Conservation (phyloP, 1,140 invertebrate genomes). For the Leptinotarsa undecemlineata region DNA sequence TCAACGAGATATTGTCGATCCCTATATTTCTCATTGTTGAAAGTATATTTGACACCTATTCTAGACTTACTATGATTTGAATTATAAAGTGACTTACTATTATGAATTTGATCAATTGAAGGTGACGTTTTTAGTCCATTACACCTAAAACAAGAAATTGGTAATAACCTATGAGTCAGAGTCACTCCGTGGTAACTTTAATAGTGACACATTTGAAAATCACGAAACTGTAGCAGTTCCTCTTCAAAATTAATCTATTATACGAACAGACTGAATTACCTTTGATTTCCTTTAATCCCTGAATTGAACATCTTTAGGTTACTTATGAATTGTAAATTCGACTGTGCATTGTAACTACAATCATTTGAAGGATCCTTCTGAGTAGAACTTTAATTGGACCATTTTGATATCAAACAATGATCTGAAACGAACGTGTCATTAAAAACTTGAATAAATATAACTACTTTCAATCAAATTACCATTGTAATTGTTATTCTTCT, state of each 20-base stretch:
- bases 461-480: conserved; percentile 42
- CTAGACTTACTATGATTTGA: conserved; percentile 33
- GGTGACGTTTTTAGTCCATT: conserved; percentile 42
- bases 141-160: conserved; percentile 36
- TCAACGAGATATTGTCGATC: conserved; percentile 30
- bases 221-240: neutral
- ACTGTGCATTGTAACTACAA: conserved; percentile 29
- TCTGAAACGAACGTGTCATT: conserved; percentile 22
- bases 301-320: conserved; percentile 51
- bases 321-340: conserved; percentile 33
- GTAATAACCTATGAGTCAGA: neutral
- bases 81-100: conserved; percentile 22
- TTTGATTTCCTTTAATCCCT: conserved; percentile 50
- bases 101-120: conserved; percentile 32
- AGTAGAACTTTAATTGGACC: neutral
- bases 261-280: conserved; percentile 22
- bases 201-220: conserved; percentile 9
- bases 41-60: conserved; percentile 34
- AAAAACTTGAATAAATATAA: conserved; percentile 20
- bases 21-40: conserved; percentile 35
- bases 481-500: conserved; percentile 43
- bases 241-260: too few species aligned
- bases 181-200: neutral
- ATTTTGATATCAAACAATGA: conserved; percentile 11
- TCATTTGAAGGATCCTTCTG: conserved; percentile 2